Base-by-base conservation (phyloP, 2,113 vertebrate genomes). In the Sapayoa aenigma region DNA sequence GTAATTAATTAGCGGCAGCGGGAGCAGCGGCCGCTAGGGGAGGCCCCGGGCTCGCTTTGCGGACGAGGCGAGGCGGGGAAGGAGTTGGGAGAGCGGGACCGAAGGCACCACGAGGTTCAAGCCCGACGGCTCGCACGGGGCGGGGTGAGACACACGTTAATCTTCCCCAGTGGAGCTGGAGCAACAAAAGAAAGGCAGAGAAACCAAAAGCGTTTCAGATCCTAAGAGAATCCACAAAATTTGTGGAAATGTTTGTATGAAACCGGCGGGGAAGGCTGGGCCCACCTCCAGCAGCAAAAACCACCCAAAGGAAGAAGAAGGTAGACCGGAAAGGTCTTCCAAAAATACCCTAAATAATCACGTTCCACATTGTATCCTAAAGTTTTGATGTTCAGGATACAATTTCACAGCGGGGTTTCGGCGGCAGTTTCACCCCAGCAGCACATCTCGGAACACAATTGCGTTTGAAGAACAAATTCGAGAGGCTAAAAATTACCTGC, bases 161-260 rank as follows among this genome's bases (percentile, higher is more conserved):
- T 1, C 23, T 5, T 3, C 42, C 2, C 55, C 5, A 5, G 9
- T 0, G 21, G 4, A 23, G 37, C 5, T 0, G 21, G 4, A 27
- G 37, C 5, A 15, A 33, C 39, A 11, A 5, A 35, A 17, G 19
- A 31, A 41, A 72, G 2, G 16, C 3, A 33, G 39, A 4, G 4
- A 56, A 30, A 18, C 1, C 7, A 3, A 21, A 60, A 14, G n/a
- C 8, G 6, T 5, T 41, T 2, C 42, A 24, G 8, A 22, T 1
- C 2, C 12, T 6, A 14, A 22, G 5, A 14, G 13, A 21, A 47
- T 47, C 46, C 46, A 12, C n/a, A 44, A 11, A 41, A 13, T 0
- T 2, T 4, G 14, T 8, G 35, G 20, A 30, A 58, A 62, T 47
- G 10, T 21, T 47, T 22, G 46, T 47, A 47, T 22, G 9, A 21